Base-by-base conservation (phyloP, 2,797 vertebrate species). In the Lepilemur ruficaudatus region DNA sequence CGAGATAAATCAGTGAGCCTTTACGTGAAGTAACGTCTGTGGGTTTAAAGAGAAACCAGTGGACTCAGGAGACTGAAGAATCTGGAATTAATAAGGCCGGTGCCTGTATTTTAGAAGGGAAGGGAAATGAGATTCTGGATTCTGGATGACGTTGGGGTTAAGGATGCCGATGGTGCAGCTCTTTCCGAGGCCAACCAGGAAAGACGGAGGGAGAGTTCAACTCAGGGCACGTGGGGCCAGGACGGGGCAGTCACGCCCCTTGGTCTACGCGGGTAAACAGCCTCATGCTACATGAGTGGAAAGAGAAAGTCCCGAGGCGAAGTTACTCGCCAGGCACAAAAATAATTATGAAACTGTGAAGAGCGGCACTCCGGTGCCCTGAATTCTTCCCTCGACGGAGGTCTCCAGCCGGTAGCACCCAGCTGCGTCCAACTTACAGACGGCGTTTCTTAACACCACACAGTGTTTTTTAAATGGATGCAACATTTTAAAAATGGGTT, bases 151-250 rank as follows among this genome's bases (percentile, higher is more conserved):
- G 43, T 28, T 67, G 61, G 75, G 25, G 35, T 23, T 25, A 32
- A 70, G 28, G 65, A 11, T 2, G 25, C 46, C 14, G 5, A 17
- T 7, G 9, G 25, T 13, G 6, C 4, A 0, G 5, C 11, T 23
- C 46, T 30, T 67, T 30, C 35, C 3, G n/a, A 15, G n/a, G 28
- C 63, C 86, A 38, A n/a, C 46, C 46, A 6, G 43, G 82, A 75
- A 73, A 22, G 41, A 18, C 0, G 0, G 3, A 25, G 17, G n/a
- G 18, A 0, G 35, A 22, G 7, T 5, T 48, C 14, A 5, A 3
- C 2, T 23, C 25, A 0, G 55, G 48, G 41, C n/a, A 5, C 4
- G 7, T 15, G 13, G 17, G 20, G 25, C 52, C 8, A 28, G 32
- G 52, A 15, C 0, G 15, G 4, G 14, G 3, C 14, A 10, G 43